Conservation (phyloP, 2,888 invertebrate species). For the Heterodera filipjevi region DNA sequence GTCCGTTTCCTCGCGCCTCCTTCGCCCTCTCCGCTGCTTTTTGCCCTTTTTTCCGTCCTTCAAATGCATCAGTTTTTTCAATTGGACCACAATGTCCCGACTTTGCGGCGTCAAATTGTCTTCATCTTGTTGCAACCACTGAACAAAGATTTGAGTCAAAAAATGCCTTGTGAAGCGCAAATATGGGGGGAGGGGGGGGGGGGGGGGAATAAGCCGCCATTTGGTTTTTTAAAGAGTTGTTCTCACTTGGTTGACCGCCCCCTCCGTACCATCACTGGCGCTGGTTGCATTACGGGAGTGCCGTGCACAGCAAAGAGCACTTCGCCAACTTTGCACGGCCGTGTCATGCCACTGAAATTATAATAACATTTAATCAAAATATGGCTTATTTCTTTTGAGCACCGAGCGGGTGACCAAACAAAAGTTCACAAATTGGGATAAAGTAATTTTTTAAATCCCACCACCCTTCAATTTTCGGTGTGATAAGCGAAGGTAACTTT, state of each 20-base stretch:
- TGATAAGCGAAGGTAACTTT: constrained; percentile 11
- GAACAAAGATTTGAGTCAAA: too few species aligned
- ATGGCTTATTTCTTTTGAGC: too few species aligned
- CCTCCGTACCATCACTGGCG: not conserved
- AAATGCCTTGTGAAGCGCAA: too few species aligned
- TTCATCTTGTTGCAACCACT: constrained; percentile 24
- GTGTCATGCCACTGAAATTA: not conserved
- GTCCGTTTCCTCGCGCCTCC: not conserved
- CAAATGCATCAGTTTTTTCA: constrained; percentile 10
- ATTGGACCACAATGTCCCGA: not conserved
- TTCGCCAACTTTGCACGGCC: not conserved
- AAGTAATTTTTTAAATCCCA: too few species aligned
- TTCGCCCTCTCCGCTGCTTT: too few species aligned
- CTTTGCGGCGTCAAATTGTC: constrained; percentile 12
- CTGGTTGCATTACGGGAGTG: not conserved
- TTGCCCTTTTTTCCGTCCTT: not conserved
- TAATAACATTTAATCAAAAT: not conserved
- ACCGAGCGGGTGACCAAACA: too few species aligned
- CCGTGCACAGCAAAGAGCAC: constrained; percentile 14
- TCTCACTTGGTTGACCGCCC: not conserved
- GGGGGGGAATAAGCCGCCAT: too few species aligned
- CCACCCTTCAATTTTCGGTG: constrained; percentile 17
- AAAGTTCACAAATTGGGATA: too few species aligned
- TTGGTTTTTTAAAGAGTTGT: too few species aligned
- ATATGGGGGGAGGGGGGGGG: too few species aligned